Conservation (phyloP, 2,113 vertebrate species). For the Lamprotornis superbus region DNA sequence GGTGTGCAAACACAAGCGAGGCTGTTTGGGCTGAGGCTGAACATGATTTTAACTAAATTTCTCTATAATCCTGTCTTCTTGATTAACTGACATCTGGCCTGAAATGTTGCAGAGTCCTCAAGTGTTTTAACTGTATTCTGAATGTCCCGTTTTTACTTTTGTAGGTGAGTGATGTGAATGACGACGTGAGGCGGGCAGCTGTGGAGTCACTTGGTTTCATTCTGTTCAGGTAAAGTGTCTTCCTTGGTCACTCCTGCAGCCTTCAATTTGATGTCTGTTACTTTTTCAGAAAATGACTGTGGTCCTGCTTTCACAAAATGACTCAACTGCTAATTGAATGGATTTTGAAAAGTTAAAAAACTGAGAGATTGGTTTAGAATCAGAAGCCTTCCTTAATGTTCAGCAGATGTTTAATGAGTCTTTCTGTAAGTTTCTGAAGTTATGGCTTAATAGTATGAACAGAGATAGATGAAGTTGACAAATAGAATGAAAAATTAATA, state of each 20-base stretch:
- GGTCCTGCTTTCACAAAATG: neutral
- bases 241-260: neutral
- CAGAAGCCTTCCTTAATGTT: neutral
- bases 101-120: neutral
- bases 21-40: neutral
- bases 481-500: constrained; percentile 33
- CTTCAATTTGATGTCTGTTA: neutral
- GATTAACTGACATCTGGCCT: neutral
- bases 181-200: constrained; percentile 94
- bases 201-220: constrained; percentile 99
- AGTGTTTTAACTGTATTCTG: neutral
- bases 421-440: neutral
- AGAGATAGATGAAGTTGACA: neutral
- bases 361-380: neutral
- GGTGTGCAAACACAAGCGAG: neutral
- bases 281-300: neutral
- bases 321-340: neutral
- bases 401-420: neutral
- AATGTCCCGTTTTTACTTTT: neutral
- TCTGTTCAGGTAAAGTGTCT: constrained; percentile 89
- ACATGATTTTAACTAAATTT: neutral
- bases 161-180: constrained; percentile 97
- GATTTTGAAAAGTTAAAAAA: neutral
- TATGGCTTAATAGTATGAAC: neutral
- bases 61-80: neutral